phyloP scores from a whole-genome alignment of 2,888 invertebrate species.

The Caenorhabditis sp. region DNA sequence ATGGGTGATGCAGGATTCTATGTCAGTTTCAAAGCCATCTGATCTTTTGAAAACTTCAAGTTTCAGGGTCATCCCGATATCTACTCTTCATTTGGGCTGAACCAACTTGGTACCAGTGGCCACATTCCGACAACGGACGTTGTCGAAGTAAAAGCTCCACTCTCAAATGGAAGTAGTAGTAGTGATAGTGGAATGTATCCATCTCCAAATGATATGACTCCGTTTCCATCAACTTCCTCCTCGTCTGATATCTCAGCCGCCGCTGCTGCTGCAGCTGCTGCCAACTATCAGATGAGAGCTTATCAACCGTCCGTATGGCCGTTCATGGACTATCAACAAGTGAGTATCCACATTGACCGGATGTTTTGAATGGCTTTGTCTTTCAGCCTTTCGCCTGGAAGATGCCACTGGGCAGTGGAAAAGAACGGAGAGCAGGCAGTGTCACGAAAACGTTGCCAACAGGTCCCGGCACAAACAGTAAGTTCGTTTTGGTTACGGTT shows the following conservation, averaged over 20 bases:
- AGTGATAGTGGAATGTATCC: conserved; percentile 55
- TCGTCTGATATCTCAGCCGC: conserved; percentile 36
- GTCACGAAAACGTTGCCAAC: conserved; percentile 55
- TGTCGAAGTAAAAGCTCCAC: conserved; percentile 43
- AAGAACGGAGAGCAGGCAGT: conserved; percentile 11
- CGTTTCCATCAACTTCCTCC: conserved; percentile 55
- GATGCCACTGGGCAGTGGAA: conserved; percentile 31
- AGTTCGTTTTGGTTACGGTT: conserved; percentile 36
- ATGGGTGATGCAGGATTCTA: conserved; percentile 57
- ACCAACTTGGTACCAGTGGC: not conserved
- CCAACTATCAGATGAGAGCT: conserved; percentile 54
- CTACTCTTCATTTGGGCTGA: conserved; percentile 35
- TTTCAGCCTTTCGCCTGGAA: conserved; percentile 59
- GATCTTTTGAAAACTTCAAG: not conserved
- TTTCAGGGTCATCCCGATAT: conserved; percentile 60
- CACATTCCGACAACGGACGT: not conserved
- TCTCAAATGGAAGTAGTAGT: conserved; percentile 47
- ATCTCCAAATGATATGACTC: conserved; percentile 36
- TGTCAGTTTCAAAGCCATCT: conserved; percentile 16
- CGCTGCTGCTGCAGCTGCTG: conserved; percentile 35
- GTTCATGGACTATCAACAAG: conserved; percentile 61
- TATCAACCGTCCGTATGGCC: conserved; percentile 56
- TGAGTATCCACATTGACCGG: not conserved
- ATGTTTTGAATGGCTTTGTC: not conserved
- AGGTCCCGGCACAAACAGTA: conserved; percentile 75